These are phyloP conservation scores for Drosophila infuscata DNA, from an alignment of 2,888 invertebrate species.

Conservation along the genomic window DNA sequence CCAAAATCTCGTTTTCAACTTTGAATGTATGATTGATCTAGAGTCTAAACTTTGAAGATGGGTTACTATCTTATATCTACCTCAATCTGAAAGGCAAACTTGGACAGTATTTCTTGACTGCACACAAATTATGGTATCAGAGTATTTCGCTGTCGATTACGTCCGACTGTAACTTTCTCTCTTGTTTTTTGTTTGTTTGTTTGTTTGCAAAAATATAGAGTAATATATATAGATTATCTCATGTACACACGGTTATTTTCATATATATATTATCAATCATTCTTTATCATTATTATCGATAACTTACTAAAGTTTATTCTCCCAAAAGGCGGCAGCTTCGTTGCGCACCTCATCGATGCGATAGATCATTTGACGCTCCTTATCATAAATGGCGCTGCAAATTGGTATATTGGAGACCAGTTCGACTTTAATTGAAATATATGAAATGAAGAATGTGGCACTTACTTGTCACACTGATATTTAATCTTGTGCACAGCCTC, in stretches of 20 bases:
- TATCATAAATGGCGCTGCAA: constrained; percentile 84
- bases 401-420: not conserved
- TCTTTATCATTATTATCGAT: not conserved
- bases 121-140: too few relatives aligned
- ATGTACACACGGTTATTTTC: not conserved
- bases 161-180: too few relatives aligned
- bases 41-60: too few relatives aligned
- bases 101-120: too few relatives aligned
- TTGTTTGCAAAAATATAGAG: not conserved
- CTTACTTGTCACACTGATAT: constrained; percentile 84
- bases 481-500: constrained; percentile 85
- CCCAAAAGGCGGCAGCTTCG: constrained; percentile 88
- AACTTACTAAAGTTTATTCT: constrained; percentile 86
- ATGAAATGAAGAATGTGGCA: not conserved
- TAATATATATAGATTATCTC: not conserved
- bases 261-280: not conserved
- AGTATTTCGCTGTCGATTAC: too few relatives aligned
- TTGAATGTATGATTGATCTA: too few relatives aligned
- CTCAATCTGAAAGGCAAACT: too few relatives aligned
- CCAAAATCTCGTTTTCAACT: too few relatives aligned
- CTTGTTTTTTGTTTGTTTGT: too few relatives aligned
- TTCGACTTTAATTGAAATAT: not conserved
- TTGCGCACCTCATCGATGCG: constrained; percentile 86
- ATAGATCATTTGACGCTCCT: constrained; percentile 85
- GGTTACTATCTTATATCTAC: too few relatives aligned